phyloP scores from a whole-genome alignment of 2,113 vertebrate species.

The Bubo blakistoni region DNA sequence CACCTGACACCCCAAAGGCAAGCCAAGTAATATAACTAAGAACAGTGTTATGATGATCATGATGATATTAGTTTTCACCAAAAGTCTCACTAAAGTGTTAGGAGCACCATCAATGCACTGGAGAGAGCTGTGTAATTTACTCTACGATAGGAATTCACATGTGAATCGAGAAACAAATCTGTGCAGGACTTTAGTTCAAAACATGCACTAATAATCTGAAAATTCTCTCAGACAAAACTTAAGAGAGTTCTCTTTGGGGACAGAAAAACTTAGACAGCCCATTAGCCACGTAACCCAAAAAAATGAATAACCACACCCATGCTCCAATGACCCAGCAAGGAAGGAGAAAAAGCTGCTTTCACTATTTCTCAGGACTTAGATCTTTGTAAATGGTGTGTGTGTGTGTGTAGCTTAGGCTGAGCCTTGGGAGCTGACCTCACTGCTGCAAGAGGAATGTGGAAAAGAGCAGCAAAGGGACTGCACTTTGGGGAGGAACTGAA shows the following conservation, averaged over 20 bases:
- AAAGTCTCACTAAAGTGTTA: background rate
- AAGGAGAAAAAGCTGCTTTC: background rate
- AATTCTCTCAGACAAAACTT: background rate
- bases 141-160: background rate
- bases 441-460: background rate
- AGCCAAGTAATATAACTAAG: background rate
- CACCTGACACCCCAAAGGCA: background rate
- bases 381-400: background rate
- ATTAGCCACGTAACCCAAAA: background rate
- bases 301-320: background rate
- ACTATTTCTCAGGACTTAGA: background rate
- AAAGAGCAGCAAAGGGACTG: background rate
- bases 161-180: background rate
- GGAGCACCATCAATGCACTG: background rate
- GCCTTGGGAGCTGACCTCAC: background rate
- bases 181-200: background rate
- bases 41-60: too few species aligned
- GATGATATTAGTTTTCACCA: background rate
- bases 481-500: background rate
- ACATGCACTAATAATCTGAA: background rate
- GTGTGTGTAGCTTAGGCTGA: background rate
- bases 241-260: background rate
- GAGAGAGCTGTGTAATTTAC: background rate
- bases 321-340: background rate
- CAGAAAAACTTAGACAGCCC: background rate